Evolutionary conservation across 2,797 vertebrate genomes (phyloP).

Genomic region (Zalophus californianus): DNA sequence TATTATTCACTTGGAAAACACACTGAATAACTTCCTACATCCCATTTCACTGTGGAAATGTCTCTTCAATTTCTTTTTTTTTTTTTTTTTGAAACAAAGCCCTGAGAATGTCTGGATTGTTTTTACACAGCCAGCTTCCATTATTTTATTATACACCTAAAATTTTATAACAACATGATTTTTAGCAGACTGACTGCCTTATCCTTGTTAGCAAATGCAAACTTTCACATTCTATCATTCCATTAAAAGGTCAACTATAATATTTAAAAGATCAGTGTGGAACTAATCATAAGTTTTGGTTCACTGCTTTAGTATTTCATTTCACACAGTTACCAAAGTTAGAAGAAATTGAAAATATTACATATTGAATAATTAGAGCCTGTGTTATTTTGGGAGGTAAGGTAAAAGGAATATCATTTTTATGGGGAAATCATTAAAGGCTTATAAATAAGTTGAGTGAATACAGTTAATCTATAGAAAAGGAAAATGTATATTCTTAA

Average conservation of each 20-base stretch:
- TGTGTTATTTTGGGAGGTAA: slow-evolving; percentile 55
- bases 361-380: slow-evolving; percentile 43
- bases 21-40: slow-evolving; percentile 66
- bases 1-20: slow-evolving; percentile 83
- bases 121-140: background rate
- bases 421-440: slow-evolving; percentile 63
- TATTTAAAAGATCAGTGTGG: slow-evolving; percentile 60
- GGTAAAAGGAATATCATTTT: slow-evolving; percentile 63
- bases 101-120: background rate
- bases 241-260: slow-evolving; percentile 67
- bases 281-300: slow-evolving; percentile 40
- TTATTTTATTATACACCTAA: background rate
- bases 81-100: slow-evolving; percentile 21
- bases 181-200: slow-evolving; percentile 34
- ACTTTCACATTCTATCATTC: slow-evolving; percentile 29
- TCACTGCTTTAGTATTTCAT: slow-evolving; percentile 47
- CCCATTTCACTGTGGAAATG: background rate
- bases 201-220: slow-evolving; percentile 57
- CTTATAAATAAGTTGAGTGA: slow-evolving; percentile 6
- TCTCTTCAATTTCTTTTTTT: background rate
- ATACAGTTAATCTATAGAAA: background rate
- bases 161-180: slow-evolving; percentile 18
- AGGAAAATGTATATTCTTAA: background rate
- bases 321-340: slow-evolving; percentile 53
- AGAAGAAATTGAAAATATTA: slow-evolving; percentile 42